These are phyloP conservation scores for Platysteira castanea DNA, from an alignment of 2,113 vertebrate genomes.

Conservation along the genomic window DNA sequence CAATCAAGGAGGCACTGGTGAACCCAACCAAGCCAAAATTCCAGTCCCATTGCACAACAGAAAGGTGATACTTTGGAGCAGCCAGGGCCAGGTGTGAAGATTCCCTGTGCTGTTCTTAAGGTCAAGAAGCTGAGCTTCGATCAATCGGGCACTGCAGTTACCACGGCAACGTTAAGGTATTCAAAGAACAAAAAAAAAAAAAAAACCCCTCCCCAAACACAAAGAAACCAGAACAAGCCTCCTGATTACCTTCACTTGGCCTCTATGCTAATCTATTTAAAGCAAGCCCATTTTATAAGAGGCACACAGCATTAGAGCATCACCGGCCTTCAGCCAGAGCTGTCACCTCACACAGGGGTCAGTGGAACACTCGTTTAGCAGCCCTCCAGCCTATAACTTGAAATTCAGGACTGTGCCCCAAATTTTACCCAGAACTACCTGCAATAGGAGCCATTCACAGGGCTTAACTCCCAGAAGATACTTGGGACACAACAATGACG, in stretches of 20 bases:
- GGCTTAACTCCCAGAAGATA: not conserved
- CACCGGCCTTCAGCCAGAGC: not conserved
- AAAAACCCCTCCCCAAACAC: not conserved
- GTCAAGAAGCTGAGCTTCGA: not conserved
- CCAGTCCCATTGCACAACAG: not conserved
- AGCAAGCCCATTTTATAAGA: not conserved
- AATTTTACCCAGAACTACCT: not conserved
- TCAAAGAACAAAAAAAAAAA: not conserved
- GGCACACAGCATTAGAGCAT: not conserved
- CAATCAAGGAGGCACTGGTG: not conserved
- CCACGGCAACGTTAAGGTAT: not conserved
- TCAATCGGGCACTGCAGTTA: not conserved
- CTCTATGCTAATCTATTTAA: not conserved
- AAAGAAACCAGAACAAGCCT: not conserved
- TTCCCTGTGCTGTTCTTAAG: not conserved
- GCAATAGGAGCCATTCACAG: not conserved
- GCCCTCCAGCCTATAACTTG: not conserved
- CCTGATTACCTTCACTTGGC: slow-evolving; percentile 7
- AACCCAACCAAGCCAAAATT: not conserved
- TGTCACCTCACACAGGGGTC: slow-evolving; percentile 12
- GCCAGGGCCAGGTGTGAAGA: not conserved
- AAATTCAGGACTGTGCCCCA: not conserved
- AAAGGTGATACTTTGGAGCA: not conserved
- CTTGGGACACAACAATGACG: not conserved
- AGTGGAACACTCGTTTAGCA: not conserved